Evolutionary conservation across 2,797 vertebrate genomes (phyloP).

Genomic region (Mormyrus proboscirostris): DNA sequence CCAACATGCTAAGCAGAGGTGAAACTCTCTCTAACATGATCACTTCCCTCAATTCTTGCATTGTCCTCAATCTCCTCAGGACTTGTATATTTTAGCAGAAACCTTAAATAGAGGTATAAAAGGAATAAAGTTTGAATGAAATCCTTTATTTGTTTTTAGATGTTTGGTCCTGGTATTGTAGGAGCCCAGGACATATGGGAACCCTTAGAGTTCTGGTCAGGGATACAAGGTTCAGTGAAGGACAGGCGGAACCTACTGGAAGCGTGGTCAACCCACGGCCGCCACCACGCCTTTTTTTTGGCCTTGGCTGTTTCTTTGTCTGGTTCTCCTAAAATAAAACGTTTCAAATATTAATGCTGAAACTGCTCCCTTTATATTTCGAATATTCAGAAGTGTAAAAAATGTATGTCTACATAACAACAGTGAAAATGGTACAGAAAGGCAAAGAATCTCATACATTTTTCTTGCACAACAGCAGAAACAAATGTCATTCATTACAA

Average conservation of each 20-base stretch:
- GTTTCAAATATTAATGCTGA: conserved; percentile 86
- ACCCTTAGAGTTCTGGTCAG: conserved; percentile 92
- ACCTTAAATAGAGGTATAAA: conserved; percentile 70
- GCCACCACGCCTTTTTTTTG: conserved; percentile 99
- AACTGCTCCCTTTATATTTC: not conserved
- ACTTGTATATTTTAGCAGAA: not conserved
- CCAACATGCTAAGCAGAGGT: not conserved
- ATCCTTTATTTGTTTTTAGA: not conserved
- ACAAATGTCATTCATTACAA: not conserved
- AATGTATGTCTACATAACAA: conserved; percentile 5
- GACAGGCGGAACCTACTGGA: conserved; percentile 97
- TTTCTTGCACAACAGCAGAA: conserved; percentile 3
- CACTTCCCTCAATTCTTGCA: not conserved
- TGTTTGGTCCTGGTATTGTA: conserved; percentile 43
- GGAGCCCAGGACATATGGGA: conserved; percentile 63
- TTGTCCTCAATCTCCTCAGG: not conserved
- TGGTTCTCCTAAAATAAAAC: conserved; percentile 98
- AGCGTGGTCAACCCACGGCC: conserved; percentile 99
- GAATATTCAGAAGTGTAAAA: not conserved
- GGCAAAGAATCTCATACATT: conserved; percentile 8
- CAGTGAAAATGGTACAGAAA: not conserved
- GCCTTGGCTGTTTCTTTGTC: conserved; percentile 97
- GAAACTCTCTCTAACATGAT: not conserved
- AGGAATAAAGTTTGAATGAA: conserved; percentile 51
- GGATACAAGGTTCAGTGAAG: conserved; percentile 95